Percentiles rank a stretch among this genome's conserved stretches.
phyloP scores from a whole-genome alignment of 2,797 vertebrate species.

The Cephalopachus bancanus region DNA sequence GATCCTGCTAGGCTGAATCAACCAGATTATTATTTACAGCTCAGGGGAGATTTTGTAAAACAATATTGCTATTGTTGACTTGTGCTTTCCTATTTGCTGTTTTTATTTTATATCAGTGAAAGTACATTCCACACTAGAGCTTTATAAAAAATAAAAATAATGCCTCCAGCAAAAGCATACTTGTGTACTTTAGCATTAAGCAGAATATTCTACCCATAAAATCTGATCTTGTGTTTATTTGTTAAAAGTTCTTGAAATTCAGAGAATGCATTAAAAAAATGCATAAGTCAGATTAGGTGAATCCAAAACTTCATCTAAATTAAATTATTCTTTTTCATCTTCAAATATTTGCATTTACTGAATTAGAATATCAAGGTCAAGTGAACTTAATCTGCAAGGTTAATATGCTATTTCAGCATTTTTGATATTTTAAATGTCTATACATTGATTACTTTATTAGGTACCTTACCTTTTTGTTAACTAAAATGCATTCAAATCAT shows the following conservation, averaged over 20 bases:
- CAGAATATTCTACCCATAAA: slow-evolving; percentile 75
- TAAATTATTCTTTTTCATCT: slow-evolving; percentile 56
- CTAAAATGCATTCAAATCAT: slow-evolving; percentile 15
- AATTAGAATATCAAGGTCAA: slow-evolving; percentile 24
- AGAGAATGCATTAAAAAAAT: slow-evolving; percentile 59
- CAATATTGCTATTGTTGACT: slow-evolving; percentile 63
- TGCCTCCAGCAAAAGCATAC: slow-evolving; percentile 67
- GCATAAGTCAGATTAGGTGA: slow-evolving; percentile 11
- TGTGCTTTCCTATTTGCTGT: slow-evolving; percentile 58
- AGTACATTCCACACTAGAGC: slow-evolving; percentile 77
- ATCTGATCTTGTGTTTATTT: slow-evolving; percentile 54
- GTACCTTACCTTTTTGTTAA: not conserved
- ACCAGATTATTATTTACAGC: slow-evolving; percentile 70
- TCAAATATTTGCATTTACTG: slow-evolving; percentile 34
- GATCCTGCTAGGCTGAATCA: slow-evolving; percentile 64
- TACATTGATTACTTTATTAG: not conserved
- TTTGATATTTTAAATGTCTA: slow-evolving; percentile 42
- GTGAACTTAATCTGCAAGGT: not conserved
- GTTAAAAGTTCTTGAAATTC: slow-evolving; percentile 50
- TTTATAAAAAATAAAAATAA: slow-evolving; percentile 77
- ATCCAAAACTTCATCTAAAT: slow-evolving; percentile 24
- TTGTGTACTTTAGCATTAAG: slow-evolving; percentile 61
- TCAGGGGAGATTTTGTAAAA: slow-evolving; percentile 64
- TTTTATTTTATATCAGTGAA: slow-evolving; percentile 76
- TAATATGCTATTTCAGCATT: not conserved